Evolutionary conservation across 1,140 invertebrate genomes (phyloP), one percentile per base, ranked within the genome.

Genomic region (Eumaeus atala): DNA sequence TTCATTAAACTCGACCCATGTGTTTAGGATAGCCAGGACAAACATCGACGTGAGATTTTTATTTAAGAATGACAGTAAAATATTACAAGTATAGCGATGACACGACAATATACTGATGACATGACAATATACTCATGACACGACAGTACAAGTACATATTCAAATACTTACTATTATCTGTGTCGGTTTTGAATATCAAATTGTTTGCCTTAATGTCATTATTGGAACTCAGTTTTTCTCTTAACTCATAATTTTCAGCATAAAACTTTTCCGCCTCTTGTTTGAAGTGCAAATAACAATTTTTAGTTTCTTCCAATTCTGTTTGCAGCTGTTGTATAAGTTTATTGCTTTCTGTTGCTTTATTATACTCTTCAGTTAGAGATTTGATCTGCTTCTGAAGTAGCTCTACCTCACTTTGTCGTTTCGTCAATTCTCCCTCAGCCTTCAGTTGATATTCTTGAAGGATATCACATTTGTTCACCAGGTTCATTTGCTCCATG

Each of bases 111-210:
- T n/a, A n/a, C n/a, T n/a, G n/a, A n/a, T n/a, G n/a, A n/a, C n/a
- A n/a, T n/a, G n/a, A n/a, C n/a, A n/a, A n/a, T n/a, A n/a, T n/a
- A n/a, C n/a, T n/a, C n/a, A n/a, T n/a, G n/a, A n/a, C n/a, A n/a
- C n/a, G n/a, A n/a, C n/a, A n/a, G n/a, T n/a, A n/a, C n/a, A n/a
- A n/a, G n/a, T n/a, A n/a, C n/a, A n/a, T n/a, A n/a, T n/a, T 16
- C n/a, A 34, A 48, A 8, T 47, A 78, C 74, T 70, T 63, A 82
- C 76, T 66, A 18, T 66, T 71, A 33, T 77, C 70, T 40, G 48
- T 66, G 44, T 70, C 51, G 12, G 59, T 67, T 61, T 66, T 72
- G 11, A 69, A 53, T 36, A 77, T 59, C 33, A 72, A 59, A n/a
- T 72, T 66, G 40, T 74, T 77, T 51, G 77, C 66, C n/a, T 53